Percentiles rank a stretch among this genome's conserved stretches.
Evolutionary conservation across 1,140 invertebrate species (phyloP).

Genomic region (Dufourea novaeangliae): DNA sequence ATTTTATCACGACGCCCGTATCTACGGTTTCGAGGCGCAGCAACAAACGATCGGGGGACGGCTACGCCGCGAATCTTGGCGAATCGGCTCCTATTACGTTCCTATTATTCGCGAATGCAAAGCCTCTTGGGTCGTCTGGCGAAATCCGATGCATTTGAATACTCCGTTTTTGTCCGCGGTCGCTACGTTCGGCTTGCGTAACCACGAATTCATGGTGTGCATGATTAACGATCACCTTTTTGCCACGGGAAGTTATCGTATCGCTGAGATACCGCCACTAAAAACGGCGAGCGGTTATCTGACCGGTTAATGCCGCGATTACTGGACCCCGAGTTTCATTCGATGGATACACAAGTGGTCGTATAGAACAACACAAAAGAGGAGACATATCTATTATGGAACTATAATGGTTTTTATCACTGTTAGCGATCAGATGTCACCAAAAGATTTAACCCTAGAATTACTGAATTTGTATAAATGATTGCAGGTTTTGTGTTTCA

Average conservation of each 20-base stretch:
- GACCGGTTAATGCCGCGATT: constrained; percentile 34
- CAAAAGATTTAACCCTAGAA: no score
- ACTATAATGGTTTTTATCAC: background rate
- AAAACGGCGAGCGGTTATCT: constrained; percentile 47
- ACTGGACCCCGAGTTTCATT: constrained; percentile 24
- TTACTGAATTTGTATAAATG: no score
- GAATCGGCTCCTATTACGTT: background rate
- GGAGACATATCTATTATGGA: background rate
- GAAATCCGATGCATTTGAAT: constrained; percentile 28
- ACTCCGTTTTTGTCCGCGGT: constrained; percentile 8
- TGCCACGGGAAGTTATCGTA: constrained; percentile 30
- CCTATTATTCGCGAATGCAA: background rate
- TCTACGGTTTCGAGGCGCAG: background rate
- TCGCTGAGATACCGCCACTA: constrained; percentile 26
- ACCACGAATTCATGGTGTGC: constrained; percentile 36
- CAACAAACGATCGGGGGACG: background rate
- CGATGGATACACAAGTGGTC: background rate
- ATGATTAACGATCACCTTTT: constrained; percentile 50
- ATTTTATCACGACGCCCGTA: background rate
- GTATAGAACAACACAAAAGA: background rate
- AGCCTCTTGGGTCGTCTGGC: background rate
- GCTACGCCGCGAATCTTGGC: background rate
- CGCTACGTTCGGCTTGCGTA: background rate
- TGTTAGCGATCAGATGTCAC: background rate
- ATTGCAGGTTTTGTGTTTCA: no score